Evolutionary conservation across 37 sponge, comb jelly and placozoan species (phyloP).

Genomic region (Halichondria panicea): DNA sequence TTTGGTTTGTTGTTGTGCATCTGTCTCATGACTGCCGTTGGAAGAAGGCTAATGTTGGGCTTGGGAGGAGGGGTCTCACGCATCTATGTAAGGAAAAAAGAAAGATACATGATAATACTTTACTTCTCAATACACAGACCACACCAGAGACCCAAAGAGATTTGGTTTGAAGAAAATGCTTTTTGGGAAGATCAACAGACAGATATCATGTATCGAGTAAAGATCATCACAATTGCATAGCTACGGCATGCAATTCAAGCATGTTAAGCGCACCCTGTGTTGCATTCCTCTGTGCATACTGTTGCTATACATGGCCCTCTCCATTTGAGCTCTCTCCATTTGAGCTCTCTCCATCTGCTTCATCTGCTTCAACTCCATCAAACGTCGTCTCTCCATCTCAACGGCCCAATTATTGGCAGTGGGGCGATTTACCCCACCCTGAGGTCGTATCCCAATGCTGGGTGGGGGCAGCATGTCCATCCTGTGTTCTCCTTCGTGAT

Average conservation of each 20-base stretch:
- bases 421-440: neutral
- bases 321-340: neutral
- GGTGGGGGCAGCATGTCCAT: no score
- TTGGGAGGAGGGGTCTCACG: slow-evolving; percentile 1
- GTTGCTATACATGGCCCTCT: neutral
- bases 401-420: slow-evolving; percentile 35
- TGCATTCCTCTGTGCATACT: neutral
- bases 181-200: no score
- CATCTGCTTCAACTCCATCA: slow-evolving; percentile 39
- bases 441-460: neutral
- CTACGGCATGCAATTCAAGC: no score
- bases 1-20: slow-evolving; percentile 58
- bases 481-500: neutral
- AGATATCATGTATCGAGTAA: no score
- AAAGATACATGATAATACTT: neutral
- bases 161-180: neutral
- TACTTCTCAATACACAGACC: neutral
- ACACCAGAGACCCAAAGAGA: neutral
- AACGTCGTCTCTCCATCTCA: slow-evolving; percentile 49
- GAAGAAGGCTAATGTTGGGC: slow-evolving; percentile 66
- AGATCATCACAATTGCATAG: no score
- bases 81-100: neutral
- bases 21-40: slow-evolving; percentile 86
- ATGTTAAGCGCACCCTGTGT: neutral
- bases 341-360: slow-evolving; percentile 9